These are phyloP conservation scores for Nomia melanderi DNA, from an alignment of 1,140 invertebrate genomes.

Conservation along the genomic window DNA sequence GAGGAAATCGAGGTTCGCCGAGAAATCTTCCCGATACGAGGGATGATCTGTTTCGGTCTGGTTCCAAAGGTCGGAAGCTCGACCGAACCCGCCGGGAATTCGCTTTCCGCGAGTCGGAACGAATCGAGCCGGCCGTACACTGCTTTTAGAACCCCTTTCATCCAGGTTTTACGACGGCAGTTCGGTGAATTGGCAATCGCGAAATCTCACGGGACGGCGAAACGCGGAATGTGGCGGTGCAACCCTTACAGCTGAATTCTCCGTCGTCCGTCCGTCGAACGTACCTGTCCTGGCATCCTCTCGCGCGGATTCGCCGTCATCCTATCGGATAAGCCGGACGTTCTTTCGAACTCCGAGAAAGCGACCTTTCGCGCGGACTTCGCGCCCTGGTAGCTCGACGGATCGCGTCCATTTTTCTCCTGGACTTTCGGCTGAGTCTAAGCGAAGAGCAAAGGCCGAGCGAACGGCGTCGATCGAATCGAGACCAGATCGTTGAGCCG, in stretches of 20 bases:
- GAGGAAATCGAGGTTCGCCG: not conserved
- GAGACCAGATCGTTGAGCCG: no score
- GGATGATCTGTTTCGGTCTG: slow-evolving; percentile 9
- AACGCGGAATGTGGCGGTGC: not conserved
- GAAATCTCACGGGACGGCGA: not conserved
- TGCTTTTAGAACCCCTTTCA: slow-evolving; percentile 34
- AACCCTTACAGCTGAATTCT: not conserved
- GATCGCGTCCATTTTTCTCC: no score
- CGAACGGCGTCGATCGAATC: no score
- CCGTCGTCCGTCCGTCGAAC: no score
- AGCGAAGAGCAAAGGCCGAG: no score
- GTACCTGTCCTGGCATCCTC: no score
- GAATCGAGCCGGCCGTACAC: slow-evolving; percentile 18
- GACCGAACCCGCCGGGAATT: not conserved
- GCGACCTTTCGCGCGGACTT: no score
- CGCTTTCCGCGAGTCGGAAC: not conserved
- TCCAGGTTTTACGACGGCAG: slow-evolving; percentile 31
- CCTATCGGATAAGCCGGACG: no score
- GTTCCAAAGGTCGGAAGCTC: not conserved
- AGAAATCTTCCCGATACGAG: not conserved
- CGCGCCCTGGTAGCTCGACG: no score
- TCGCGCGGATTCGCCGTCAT: no score
- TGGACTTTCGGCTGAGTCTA: no score
- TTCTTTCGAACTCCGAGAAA: no score
- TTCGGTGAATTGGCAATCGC: slow-evolving; percentile 31